Evolutionary conservation across 2,888 invertebrate genomes (phyloP).

Genomic region (Galerucella calmariensis): DNA sequence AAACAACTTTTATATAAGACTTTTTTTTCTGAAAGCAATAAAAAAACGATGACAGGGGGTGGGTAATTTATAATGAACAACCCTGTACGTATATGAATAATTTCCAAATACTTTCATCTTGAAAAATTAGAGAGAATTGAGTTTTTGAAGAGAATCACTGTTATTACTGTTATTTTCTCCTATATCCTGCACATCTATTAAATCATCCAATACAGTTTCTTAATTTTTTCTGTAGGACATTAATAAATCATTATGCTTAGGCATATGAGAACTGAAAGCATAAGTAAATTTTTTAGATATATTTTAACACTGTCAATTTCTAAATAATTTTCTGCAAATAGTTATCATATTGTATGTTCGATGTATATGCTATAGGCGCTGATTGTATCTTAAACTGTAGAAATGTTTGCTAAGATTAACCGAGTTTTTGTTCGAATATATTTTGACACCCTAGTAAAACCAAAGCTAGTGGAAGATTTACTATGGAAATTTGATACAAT

Average conservation of each 20-base stretch:
- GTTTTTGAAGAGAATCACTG: neutral
- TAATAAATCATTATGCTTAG: too few relatives aligned
- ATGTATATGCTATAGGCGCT: neutral
- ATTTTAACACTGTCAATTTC: neutral
- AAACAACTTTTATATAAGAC: too few relatives aligned
- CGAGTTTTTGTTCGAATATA: neutral
- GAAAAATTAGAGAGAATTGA: too few relatives aligned
- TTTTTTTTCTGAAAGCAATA: too few relatives aligned
- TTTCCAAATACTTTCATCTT: too few relatives aligned
- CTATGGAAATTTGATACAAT: neutral
- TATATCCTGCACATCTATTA: neutral
- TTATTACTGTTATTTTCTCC: neutral
- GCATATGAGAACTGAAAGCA: neutral
- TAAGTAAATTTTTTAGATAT: neutral
- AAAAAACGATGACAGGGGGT: too few relatives aligned
- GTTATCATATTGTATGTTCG: neutral
- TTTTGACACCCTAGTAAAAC: neutral
- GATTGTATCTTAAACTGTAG: neutral
- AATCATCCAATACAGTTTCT: neutral
- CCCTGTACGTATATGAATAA: too few relatives aligned
- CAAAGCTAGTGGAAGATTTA: neutral
- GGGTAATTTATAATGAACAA: too few relatives aligned
- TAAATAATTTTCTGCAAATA: neutral
- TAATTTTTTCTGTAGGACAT: too few relatives aligned
- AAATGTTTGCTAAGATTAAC: neutral